Evolutionary conservation across 2,888 invertebrate genomes (phyloP), one percentile per base, ranked within the genome.

Genomic region (Chelonus formosanus): DNA sequence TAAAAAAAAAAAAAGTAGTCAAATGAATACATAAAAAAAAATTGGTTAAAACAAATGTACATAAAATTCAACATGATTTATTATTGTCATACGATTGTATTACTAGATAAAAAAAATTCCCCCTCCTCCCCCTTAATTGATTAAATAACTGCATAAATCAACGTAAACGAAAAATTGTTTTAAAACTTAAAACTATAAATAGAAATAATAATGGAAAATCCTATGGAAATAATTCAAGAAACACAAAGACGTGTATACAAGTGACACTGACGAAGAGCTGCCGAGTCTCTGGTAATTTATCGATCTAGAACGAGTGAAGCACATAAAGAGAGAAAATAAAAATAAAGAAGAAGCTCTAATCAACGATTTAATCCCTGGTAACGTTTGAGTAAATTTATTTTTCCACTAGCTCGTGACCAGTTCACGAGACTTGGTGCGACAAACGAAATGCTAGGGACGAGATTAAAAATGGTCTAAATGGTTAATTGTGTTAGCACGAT

Each of bases 401-500:
- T 79, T 78, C 76, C 75, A 72, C 71, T 67, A 74, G 68, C 74
- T 74, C 76, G 78, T 78, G 79, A 77, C 75, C 74, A 70, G 73
- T 65, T 62, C 57, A 43, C 66, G 36, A 59, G 52, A 52, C 52
- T 31, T 52, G 32, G 52, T 52, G 52, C 32, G 5, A 52, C 57
- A 52, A 58, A 44, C 61, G 58, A 63, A 66, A 61, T 50, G 35
- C 50, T 35, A 52, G 44, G 48, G 53, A 67, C 57, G 52, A 58
- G 58, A 67, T 67, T 62, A 66, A 66, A 66, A 61, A 57, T 57
- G 44, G 40, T 34, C 47, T 79, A 78, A 83, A 80, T 82, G 76
- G 77, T 81, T 83, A 83, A 84, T 84, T 79, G 76, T 71, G 76
- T 83, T 81, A 83, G 70, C 73, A 64, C 72, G 75, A 74, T 71